Percentiles rank a stretch among this genome's conserved stretches.
Conservation (phyloP, 1,140 invertebrate genomes). For the Pseudomyrmex sp. region DNA sequence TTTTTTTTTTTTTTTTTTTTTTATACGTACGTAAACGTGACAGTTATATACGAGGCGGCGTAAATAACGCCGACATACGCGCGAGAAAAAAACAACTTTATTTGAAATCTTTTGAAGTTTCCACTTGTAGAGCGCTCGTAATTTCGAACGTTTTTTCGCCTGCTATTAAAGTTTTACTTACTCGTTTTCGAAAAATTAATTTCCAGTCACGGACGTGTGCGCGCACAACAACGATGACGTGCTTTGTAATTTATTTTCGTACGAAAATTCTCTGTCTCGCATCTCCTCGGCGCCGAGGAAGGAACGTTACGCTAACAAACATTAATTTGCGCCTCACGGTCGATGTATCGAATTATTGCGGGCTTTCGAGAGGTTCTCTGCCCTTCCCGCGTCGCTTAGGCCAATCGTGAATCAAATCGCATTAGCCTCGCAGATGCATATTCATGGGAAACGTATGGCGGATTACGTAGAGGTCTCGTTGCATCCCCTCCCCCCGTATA, state of each 20-base stretch:
- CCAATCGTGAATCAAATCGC: conserved; percentile 83
- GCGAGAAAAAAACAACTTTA: too few relatives aligned
- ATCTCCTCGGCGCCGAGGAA: conserved; percentile 32
- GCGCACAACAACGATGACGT: conserved; percentile 23
- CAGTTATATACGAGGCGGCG: too few relatives aligned
- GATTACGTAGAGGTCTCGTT: conserved; percentile 80
- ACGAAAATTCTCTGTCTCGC: not conserved
- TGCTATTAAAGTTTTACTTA: too few relatives aligned
- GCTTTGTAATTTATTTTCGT: conserved; percentile 70
- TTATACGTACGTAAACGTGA: too few relatives aligned
- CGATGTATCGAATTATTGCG: conserved; percentile 75
- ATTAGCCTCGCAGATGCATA: conserved; percentile 83
- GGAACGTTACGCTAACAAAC: conserved; percentile 74
- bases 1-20: too few relatives aligned
- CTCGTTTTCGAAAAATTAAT: conserved; percentile 20
- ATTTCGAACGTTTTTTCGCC: too few relatives aligned
- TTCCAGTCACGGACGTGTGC: conserved; percentile 19
- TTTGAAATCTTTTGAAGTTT: too few relatives aligned
- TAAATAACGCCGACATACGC: too few relatives aligned
- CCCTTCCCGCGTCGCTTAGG: conserved; percentile 61
- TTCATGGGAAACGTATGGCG: conserved; percentile 83
- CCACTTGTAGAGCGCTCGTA: too few relatives aligned
- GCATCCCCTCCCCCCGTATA: conserved; percentile 72
- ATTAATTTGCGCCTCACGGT: conserved; percentile 74
- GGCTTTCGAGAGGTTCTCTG: conserved; percentile 67